Conservation (phyloP, 2,888 invertebrate species). For the Camptogramma bilineatum region DNA sequence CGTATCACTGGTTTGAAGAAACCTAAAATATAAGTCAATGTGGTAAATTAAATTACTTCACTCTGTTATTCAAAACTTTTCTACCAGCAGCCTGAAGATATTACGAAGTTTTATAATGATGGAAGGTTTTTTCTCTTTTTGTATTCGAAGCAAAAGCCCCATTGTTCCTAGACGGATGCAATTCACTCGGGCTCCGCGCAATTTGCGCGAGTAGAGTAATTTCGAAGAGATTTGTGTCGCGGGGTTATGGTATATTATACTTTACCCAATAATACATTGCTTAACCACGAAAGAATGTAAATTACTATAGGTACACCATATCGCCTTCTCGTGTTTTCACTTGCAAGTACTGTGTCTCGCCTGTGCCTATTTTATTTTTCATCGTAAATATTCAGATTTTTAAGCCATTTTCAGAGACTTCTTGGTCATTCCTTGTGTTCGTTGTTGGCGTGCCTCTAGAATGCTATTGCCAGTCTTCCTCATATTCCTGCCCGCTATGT, state of each 20-base stretch:
- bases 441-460: too few relatives aligned
- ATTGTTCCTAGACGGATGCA: slow-evolving; percentile 83
- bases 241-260: slow-evolving; percentile 32
- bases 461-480: too few relatives aligned
- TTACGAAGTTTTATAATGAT: slow-evolving; percentile 64
- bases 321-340: not conserved
- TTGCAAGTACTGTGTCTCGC: not conserved
- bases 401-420: not conserved
- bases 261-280: not conserved
- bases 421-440: not conserved
- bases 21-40: not conserved
- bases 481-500: too few relatives aligned
- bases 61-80: slow-evolving; percentile 13
- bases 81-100: slow-evolving; percentile 43
- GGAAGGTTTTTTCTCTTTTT: slow-evolving; percentile 68
- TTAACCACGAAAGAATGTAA: too few relatives aligned
- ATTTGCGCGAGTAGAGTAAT: slow-evolving; percentile 81
- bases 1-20: not conserved
- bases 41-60: slow-evolving; percentile 1
- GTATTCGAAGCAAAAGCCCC: slow-evolving; percentile 73
- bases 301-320: too few relatives aligned
- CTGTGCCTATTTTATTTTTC: not conserved
- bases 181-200: slow-evolving; percentile 81
- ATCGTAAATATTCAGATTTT: not conserved
- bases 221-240: slow-evolving; percentile 74